Evolutionary conservation across 2,797 vertebrate species (phyloP), one percentile per base, ranked within the genome.

Genomic region (Darevskia nairensis): DNA sequence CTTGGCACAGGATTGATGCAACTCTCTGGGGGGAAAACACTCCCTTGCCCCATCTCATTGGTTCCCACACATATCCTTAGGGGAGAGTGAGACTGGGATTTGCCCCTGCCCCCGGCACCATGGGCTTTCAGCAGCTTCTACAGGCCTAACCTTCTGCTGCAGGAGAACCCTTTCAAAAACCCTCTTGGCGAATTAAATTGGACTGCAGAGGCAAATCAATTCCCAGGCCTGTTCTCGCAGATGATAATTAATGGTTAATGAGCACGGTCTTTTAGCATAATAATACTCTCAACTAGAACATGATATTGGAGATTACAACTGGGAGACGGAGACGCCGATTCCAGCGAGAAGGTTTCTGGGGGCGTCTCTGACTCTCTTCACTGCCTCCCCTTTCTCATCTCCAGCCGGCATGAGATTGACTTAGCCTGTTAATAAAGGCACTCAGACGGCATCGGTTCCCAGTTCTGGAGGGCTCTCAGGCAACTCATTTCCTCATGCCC

Each of bases 191-290:
- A 61, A 72, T 69, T 69, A 44, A 69, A 80, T 78, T 71, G 44
- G 41, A 69, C 72, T 39, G 41, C 46, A 78, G 72, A 82, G 61
- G 59, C 44, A 72, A 69, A 66, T 78, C 17, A 50, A 64, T 74
- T 64, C 35, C 76, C 32, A 35, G 50, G 39, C 74, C 76, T 64
- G 66, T 59, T n/a, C 76, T 85, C 61, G 23, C 32, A 39, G 88
- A 41, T 29, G 19, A 89, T 61, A 74, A 89, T 85, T 72, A 32
- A 85, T 44, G 68, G 64, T 68, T 83, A 72, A 72, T 59, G 76
- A 85, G 35, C 46, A 72, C 39, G 39, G 41, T 44, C 66, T 80
- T 55, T 59, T 77, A 44, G 27, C 41, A 59, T 80, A 78, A 78
- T 78, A 74, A 80, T 61, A 32, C 19, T 78, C 55, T 80, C 32